These are phyloP conservation scores for Eilema sororculum DNA, from an alignment of 2,888 invertebrate genomes.

Conservation along the genomic window DNA sequence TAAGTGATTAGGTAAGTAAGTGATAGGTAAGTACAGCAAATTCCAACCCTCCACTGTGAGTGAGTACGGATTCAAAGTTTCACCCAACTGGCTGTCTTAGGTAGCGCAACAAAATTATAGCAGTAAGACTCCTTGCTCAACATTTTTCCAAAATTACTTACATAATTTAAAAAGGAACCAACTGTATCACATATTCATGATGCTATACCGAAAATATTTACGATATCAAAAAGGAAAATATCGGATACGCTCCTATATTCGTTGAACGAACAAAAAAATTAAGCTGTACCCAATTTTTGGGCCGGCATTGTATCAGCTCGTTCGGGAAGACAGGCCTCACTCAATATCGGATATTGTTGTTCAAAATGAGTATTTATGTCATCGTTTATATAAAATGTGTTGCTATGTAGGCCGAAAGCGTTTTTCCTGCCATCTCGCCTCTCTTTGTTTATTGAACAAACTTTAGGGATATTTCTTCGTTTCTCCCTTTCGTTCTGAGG, in stretches of 20 bases:
- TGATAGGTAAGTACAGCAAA: not conserved
- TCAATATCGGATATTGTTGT: constrained; percentile 87
- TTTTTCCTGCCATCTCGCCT: constrained; percentile 65
- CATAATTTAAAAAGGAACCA: constrained; percentile 23
- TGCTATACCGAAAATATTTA: constrained; percentile 51
- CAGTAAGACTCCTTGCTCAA: not conserved
- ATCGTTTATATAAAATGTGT: constrained; percentile 84
- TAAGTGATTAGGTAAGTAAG: not conserved
- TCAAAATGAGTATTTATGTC: constrained; percentile 86
- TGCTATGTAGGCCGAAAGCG: constrained; percentile 63
- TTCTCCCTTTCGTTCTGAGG: constrained; percentile 49
- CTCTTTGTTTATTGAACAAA: constrained; percentile 61
- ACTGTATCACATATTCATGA: constrained; percentile 53
- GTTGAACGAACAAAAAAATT: constrained; percentile 54
- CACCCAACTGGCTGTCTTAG: not conserved
- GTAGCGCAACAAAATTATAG: not conserved
- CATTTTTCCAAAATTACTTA: constrained; percentile 7
- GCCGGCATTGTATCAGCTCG: constrained; percentile 61
- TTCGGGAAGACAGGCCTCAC: constrained; percentile 82
- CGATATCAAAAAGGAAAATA: constrained; percentile 54
- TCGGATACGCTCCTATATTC: constrained; percentile 39
- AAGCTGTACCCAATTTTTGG: constrained; percentile 53
- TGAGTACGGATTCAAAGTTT: not conserved
- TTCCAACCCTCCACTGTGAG: not conserved
- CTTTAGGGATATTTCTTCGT: constrained; percentile 56